Evolutionary conservation across 2,888 invertebrate species (phyloP), one percentile per base, ranked within the genome.

Genomic region (Tenthredo distinguenda): DNA sequence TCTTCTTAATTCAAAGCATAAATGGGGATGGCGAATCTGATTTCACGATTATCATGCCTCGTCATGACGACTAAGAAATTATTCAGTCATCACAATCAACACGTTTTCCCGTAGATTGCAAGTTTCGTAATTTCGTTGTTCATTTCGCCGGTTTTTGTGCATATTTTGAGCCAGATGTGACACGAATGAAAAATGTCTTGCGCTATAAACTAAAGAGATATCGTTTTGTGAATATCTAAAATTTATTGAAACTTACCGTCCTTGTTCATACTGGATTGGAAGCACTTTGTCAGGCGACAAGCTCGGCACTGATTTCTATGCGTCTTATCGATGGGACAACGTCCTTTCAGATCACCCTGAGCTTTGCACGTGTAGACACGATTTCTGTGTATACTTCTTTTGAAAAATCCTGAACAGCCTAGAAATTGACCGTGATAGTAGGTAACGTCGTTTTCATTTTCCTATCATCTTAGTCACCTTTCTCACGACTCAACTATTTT

Each of bases 301-400:
- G 99, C 99, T 87, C 99, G 95, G 94, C 99, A 99, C 94, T 99
- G 99, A 95, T 99, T 99, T 86, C 99, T 95, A 93, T 99, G 99
- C 0, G 99, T 99, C 95, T 99, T 99, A 95, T 99, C 99, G 85
- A 99, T 98, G 10, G 98, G 98, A 93, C 99, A 99, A 86, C 97
- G 96, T 85, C 98, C 99, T 94, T 98, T 98, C 94, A 97, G 95
- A 90, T 98, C 98, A 55, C 98, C 99, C 86, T 98, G 98, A 9
- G 98, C 99, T 94, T 99, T 99, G 94, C 99, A 99, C 37, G 98
- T 98, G 95, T 99, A 99, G 91, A 98, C 98, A 31, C 99, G 96
- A 94, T 99, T 99, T 85, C 98, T 95, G 94, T 99, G 98, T 90
- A 99, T 99, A 91, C 99, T 99, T 88, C 99, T 95, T 95, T 99